Evolutionary conservation across 1,140 invertebrate species (phyloP).

Genomic region (Trachymyrmex septentrionalis): DNA sequence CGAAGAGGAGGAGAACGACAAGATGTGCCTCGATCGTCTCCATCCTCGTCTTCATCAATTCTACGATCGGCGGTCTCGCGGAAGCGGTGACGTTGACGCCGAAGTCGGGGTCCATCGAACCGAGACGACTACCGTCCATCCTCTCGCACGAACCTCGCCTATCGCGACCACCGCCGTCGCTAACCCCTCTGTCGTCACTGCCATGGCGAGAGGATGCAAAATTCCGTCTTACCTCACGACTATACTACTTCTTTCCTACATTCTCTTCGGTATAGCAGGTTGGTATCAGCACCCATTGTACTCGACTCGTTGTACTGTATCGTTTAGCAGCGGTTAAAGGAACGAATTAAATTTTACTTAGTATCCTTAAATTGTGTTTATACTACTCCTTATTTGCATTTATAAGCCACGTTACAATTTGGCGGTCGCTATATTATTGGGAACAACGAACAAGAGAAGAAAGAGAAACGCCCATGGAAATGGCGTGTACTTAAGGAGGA

Average conservation of each 20-base stretch:
- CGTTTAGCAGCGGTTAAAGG: neutral
- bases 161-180: slow-evolving; percentile 41
- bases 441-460: neutral
- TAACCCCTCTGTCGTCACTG: slow-evolving; percentile 67
- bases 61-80: slow-evolving; percentile 54
- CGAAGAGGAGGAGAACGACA: neutral
- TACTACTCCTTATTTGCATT: slow-evolving; percentile 3
- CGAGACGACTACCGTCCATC: slow-evolving; percentile 37
- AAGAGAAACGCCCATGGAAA: slow-evolving; percentile 22
- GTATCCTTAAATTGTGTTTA: slow-evolving; percentile 12
- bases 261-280: slow-evolving; percentile 84
- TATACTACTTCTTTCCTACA: slow-evolving; percentile 82
- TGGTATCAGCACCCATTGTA: slow-evolving; percentile 75
- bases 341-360: neutral
- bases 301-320: neutral
- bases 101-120: slow-evolving; percentile 30
- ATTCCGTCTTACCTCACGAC: slow-evolving; percentile 83
- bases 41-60: slow-evolving; percentile 52
- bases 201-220: slow-evolving; percentile 78
- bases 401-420: slow-evolving; percentile 20
- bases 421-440: neutral
- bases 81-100: slow-evolving; percentile 34
- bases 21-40: slow-evolving; percentile 37
- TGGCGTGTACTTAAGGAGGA: slow-evolving; percentile 22
- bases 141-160: slow-evolving; percentile 50